These are phyloP conservation scores for Cylas formicarius DNA, from an alignment of 1,140 invertebrate genomes.

Conservation along the genomic window DNA sequence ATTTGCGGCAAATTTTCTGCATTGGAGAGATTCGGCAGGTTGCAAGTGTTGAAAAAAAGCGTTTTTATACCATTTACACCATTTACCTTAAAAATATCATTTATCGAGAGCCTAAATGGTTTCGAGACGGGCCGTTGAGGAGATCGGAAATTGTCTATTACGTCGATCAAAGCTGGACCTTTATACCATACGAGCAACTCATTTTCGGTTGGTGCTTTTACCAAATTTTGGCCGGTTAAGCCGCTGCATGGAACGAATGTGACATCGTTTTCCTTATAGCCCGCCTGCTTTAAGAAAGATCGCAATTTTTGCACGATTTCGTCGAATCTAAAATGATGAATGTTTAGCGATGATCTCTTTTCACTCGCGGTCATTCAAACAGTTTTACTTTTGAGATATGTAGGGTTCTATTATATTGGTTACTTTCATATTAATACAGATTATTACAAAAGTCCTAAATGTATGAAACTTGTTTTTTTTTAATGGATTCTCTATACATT, in stretches of 20 bases:
- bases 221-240: slow-evolving; percentile 87
- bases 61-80: slow-evolving; percentile 4
- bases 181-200: slow-evolving; percentile 75
- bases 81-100: slow-evolving; percentile 82
- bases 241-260: slow-evolving; percentile 94
- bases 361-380: too few relatives aligned
- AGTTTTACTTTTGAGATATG: too few relatives aligned
- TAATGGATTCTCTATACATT: too few relatives aligned
- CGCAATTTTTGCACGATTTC: slow-evolving; percentile 82
- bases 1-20: too few relatives aligned
- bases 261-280: slow-evolving; percentile 83
- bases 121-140: slow-evolving; percentile 79
- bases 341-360: background rate
- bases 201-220: slow-evolving; percentile 58
- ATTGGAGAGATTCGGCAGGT: too few relatives aligned
- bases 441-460: too few relatives aligned
- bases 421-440: too few relatives aligned
- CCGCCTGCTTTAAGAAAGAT: slow-evolving; percentile 90
- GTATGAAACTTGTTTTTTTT: too few relatives aligned
- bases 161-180: slow-evolving; percentile 73
- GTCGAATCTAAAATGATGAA: slow-evolving; percentile 52
- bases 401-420: too few relatives aligned
- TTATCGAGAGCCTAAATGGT: slow-evolving; percentile 85
- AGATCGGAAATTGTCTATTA: slow-evolving; percentile 80
- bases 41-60: background rate